Conservation (phyloP, 2,797 vertebrate species). For the Acomys russatus region DNA sequence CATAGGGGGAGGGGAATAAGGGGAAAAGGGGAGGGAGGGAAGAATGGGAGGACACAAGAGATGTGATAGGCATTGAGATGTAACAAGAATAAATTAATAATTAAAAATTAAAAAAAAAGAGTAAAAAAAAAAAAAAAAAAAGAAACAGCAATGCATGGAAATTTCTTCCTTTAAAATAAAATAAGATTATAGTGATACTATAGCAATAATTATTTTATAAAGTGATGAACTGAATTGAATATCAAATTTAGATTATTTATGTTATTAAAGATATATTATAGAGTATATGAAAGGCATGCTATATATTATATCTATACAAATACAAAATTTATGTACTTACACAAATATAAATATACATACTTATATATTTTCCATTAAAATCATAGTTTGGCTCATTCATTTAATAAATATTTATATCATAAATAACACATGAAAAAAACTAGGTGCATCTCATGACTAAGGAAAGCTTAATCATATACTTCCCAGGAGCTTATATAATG, state of each 20-base stretch:
- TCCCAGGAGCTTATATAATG: background rate
- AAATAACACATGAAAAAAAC: background rate
- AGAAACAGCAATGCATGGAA: background rate
- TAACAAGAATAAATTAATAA: too few species aligned
- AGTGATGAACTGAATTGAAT: background rate
- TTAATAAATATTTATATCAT: background rate
- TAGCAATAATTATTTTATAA: background rate
- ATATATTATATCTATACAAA: background rate
- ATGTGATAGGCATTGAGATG: too few species aligned
- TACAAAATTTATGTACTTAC: background rate
- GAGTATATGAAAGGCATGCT: background rate
- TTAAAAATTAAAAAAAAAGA: too few species aligned
- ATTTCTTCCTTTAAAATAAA: background rate
- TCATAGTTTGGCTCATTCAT: background rate
- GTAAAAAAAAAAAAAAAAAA: too few species aligned
- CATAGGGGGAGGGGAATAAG: too few species aligned
- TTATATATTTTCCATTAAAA: background rate
- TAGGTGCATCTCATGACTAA: background rate
- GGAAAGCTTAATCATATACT: background rate
- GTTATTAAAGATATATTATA: too few species aligned
- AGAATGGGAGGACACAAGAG: too few species aligned
- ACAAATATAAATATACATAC: background rate
- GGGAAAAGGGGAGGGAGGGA: too few species aligned
- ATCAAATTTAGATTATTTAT: background rate
- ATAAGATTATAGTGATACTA: background rate